Percentiles rank a stretch among this genome's conserved stretches.
These are phyloP conservation scores for Eupithecia pulchellata DNA, from an alignment of 2,888 invertebrate species.

Conservation along the genomic window DNA sequence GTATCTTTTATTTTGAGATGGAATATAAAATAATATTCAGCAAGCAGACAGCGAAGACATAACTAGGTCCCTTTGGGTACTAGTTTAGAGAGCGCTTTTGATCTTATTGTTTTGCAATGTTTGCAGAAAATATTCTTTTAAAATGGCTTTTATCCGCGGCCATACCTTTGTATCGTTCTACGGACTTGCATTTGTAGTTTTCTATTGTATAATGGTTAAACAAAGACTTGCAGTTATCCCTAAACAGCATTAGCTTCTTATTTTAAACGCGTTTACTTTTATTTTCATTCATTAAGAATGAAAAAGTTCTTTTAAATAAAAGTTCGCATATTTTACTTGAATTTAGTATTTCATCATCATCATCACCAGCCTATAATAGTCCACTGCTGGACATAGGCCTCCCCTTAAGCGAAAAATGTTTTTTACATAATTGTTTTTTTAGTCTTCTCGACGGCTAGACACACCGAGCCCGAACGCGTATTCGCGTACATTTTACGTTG, in stretches of 20 bases:
- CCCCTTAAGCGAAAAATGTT: no score
- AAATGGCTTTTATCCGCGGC: constrained; percentile 4
- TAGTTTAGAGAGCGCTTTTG: constrained; percentile 7
- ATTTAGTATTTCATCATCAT: neutral
- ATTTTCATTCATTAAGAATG: no score
- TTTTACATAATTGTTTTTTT: no score
- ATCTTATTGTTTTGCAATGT: constrained; percentile 11
- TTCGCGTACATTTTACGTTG: no score
- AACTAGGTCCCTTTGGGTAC: neutral
- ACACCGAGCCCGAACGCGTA: no score
- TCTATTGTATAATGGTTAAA: neutral
- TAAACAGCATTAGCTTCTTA: neutral
- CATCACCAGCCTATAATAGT: no score
- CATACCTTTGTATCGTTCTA: neutral
- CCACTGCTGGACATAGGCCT: no score
- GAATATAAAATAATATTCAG: constrained; percentile 15
- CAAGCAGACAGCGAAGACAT: neutral
- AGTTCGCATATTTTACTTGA: neutral
- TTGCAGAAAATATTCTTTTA: constrained; percentile 7
- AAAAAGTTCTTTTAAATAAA: no score
- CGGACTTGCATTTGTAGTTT: constrained; percentile 1
- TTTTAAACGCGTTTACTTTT: neutral
- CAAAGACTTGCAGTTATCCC: neutral
- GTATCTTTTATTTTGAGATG: constrained; percentile 7
- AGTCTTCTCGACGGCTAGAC: no score